Percentiles rank a stretch among this genome's conserved stretches.
Evolutionary conservation across 2,113 vertebrate species (phyloP).

Genomic region (Turnix velox): DNA sequence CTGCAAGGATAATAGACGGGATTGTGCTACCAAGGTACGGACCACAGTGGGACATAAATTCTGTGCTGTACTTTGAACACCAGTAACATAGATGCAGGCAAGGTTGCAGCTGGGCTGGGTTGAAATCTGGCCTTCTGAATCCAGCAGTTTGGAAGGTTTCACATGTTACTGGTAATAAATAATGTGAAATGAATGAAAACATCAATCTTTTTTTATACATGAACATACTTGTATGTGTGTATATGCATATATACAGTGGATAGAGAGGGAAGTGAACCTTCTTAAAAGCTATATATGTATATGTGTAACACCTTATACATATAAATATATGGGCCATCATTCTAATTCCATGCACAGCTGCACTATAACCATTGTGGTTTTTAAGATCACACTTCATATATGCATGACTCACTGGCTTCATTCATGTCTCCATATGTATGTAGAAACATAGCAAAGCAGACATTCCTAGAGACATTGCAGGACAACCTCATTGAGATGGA

Average conservation of each 20-base stretch:
- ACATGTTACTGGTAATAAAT: neutral
- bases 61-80: neutral
- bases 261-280: slow-evolving; percentile 21
- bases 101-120: neutral
- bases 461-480: slow-evolving; percentile 99
- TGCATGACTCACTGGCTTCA: slow-evolving; percentile 93
- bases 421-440: slow-evolving; percentile 96
- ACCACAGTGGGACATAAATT: neutral
- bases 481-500: slow-evolving; percentile 99
- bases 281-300: slow-evolving; percentile 56
- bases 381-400: slow-evolving; percentile 76
- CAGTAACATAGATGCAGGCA: neutral
- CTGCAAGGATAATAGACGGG: neutral
- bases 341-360: slow-evolving; percentile 68
- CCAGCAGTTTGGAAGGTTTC: neutral
- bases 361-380: slow-evolving; percentile 71
- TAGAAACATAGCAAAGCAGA: slow-evolving; percentile 99
- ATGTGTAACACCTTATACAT: slow-evolving; percentile 60
- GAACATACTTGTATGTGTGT: slow-evolving; percentile 5
- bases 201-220: neutral
- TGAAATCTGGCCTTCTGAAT: neutral
- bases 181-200: neutral
- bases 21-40: neutral
- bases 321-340: slow-evolving; percentile 63
- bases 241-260: slow-evolving; percentile 20